Evolutionary conservation across 2,113 vertebrate genomes (phyloP).

Genomic region (Zosterops borbonicus): DNA sequence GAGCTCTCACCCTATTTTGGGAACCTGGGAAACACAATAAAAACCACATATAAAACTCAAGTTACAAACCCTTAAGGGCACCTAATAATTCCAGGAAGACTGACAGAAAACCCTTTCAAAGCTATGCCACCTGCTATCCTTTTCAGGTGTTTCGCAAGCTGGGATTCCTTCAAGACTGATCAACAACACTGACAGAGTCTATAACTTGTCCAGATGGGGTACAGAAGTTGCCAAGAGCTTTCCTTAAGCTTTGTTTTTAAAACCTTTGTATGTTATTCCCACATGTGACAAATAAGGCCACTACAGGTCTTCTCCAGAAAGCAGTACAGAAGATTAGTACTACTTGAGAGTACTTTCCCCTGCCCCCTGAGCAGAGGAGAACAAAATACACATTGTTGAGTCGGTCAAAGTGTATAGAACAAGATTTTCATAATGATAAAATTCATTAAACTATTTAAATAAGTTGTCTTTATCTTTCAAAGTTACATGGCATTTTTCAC

Average conservation of each 20-base stretch:
- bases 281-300: not conserved
- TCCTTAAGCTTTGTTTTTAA: not conserved
- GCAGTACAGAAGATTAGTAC: not conserved
- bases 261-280: not conserved
- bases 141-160: conserved; percentile 20
- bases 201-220: not conserved
- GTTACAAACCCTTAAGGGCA: conserved; percentile 25
- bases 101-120: conserved; percentile 25
- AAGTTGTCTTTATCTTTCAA: not conserved
- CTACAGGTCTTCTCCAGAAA: not conserved
- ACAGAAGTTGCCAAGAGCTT: not conserved
- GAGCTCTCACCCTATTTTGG: not conserved
- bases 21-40: not conserved
- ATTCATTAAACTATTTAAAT: conserved; percentile 7
- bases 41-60: not conserved
- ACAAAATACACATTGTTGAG: not conserved
- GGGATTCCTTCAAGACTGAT: conserved; percentile 11
- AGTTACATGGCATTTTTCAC: conserved; percentile 9
- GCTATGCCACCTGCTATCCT: not conserved
- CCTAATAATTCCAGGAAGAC: conserved; percentile 31
- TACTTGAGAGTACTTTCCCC: not conserved
- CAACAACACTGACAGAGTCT: not conserved
- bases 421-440: not conserved
- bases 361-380: not conserved
- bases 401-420: not conserved